phyloP scores from a whole-genome alignment of 1,140 invertebrate species.

The Watersipora subatra region DNA sequence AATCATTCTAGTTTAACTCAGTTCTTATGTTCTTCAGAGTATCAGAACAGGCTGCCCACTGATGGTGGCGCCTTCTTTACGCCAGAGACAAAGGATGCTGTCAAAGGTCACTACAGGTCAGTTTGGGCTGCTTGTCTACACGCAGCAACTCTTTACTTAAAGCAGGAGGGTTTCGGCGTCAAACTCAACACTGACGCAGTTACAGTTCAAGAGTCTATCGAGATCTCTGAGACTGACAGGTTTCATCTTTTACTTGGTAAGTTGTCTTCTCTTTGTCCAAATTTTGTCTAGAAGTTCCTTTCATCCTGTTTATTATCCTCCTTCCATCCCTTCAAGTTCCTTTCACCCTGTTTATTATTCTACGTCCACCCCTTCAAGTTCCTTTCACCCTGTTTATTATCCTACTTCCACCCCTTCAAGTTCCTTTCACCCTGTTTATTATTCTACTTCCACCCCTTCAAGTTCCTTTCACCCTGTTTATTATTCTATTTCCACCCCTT shows the following conservation, averaged over 20 bases:
- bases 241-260: conserved; percentile 82
- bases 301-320: too few relatives aligned
- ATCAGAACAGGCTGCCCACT: conserved; percentile 74
- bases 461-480: too few relatives aligned
- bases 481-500: too few relatives aligned
- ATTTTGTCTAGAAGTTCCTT: neutral
- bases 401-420: too few relatives aligned
- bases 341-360: too few relatives aligned
- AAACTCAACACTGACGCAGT: conserved; percentile 18
- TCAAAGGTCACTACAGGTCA: conserved; percentile 72
- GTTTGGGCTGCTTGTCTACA: conserved; percentile 90
- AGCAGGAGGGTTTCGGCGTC: conserved; percentile 41
- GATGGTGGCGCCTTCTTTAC: conserved; percentile 95
- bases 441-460: too few relatives aligned
- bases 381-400: too few relatives aligned
- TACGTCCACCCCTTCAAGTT: too few relatives aligned
- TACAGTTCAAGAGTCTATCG: conserved; percentile 30
- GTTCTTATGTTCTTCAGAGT: too few relatives aligned
- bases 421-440: too few relatives aligned
- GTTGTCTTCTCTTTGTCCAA: conserved; percentile 7
- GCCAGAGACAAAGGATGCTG: conserved; percentile 82
- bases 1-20: too few relatives aligned
- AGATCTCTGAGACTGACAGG: conserved; percentile 46
- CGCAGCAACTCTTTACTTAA: conserved; percentile 76
- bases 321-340: too few relatives aligned